These are phyloP conservation scores for Sebastes matsubarae DNA, from an alignment of 2,797 vertebrate species.

Conservation along the genomic window DNA sequence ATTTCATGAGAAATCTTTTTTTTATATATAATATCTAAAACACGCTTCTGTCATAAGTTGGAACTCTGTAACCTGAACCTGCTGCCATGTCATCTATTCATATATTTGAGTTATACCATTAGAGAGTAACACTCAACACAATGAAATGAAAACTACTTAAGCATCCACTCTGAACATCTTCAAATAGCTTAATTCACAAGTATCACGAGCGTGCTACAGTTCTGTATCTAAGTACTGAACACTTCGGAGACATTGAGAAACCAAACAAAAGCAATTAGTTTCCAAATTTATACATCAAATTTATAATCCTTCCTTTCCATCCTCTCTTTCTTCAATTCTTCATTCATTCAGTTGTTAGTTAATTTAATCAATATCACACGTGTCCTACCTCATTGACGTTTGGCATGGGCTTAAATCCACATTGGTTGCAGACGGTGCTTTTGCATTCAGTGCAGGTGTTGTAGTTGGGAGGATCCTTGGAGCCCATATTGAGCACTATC, in stretches of 20 bases:
- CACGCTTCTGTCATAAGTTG: neutral
- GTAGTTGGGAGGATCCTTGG: slow-evolving; percentile 89
- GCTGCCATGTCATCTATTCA: neutral
- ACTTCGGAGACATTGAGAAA: neutral
- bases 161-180: neutral
- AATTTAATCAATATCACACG: neutral
- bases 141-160: neutral
- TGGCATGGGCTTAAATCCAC: slow-evolving; percentile 97
- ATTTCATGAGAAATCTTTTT: neutral
- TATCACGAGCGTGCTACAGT: neutral
- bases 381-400: slow-evolving; percentile 90
- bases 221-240: neutral
- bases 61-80: neutral
- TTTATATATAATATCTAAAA: neutral
- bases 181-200: neutral
- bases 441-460: slow-evolving; percentile 94
- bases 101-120: neutral
- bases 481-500: slow-evolving; percentile 85
- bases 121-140: neutral
- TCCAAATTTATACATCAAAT: neutral
- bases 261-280: neutral
- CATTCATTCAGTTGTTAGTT: neutral
- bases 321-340: neutral
- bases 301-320: neutral
- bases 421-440: slow-evolving; percentile 91